Conservation (phyloP, 1,140 invertebrate species). For the Adoxophyes honmai region DNA sequence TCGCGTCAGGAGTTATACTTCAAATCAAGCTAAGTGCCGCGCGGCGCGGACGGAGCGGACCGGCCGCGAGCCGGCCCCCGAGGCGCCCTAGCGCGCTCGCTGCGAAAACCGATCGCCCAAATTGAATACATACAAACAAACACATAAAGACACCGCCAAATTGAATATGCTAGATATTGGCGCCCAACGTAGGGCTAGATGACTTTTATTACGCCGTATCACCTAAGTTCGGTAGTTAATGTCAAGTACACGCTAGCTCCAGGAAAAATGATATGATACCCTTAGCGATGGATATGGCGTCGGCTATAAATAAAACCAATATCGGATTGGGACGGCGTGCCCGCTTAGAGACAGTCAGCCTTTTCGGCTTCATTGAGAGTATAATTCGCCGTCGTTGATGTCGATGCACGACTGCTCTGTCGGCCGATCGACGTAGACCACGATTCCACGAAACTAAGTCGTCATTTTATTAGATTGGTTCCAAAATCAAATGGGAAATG, state of each 20-base stretch:
- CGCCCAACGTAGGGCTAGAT: neutral
- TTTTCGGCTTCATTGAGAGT: too few species aligned
- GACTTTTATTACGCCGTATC: slow-evolving; percentile 3
- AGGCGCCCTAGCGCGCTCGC: slow-evolving; percentile 6
- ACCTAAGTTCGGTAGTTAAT: neutral
- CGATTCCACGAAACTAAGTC: too few species aligned
- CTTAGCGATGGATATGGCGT: neutral
- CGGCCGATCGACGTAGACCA: too few species aligned
- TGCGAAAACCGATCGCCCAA: slow-evolving; percentile 12
- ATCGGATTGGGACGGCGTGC: neutral
- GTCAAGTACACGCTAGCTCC: neutral
- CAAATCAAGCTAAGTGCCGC: slow-evolving; percentile 31
- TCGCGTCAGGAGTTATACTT: slow-evolving; percentile 27
- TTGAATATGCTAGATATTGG: slow-evolving; percentile 6
- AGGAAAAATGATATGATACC: slow-evolving; percentile 6
- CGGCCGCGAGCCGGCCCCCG: slow-evolving; percentile 17
- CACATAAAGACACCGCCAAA: neutral
- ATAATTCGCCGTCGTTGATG: too few species aligned
- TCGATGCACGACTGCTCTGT: too few species aligned
- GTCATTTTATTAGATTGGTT: too few species aligned
- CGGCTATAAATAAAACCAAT: slow-evolving; percentile 13
- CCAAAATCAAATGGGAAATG: too few species aligned
- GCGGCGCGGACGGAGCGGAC: slow-evolving; percentile 22
- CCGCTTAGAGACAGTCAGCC: neutral
- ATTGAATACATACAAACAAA: neutral